Percentiles rank a stretch among this genome's conserved stretches.
Conservation (phyloP, 2,888 invertebrate species). For the Hermodice carunculata region DNA sequence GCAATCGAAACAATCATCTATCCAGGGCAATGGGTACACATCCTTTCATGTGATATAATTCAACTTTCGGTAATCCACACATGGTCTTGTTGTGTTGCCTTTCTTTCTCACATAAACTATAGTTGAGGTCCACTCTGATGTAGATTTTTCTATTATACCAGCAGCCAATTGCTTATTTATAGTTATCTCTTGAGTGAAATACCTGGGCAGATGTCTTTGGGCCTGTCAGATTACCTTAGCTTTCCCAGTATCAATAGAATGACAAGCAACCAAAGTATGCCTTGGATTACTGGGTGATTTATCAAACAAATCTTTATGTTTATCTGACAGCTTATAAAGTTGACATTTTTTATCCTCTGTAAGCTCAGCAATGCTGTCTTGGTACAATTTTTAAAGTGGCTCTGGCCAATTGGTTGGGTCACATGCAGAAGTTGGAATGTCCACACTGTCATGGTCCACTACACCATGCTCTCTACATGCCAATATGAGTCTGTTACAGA, state of each 20-base stretch:
- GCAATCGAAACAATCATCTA: slow-evolving; percentile 20
- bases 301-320: not conserved
- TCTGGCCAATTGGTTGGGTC: no score
- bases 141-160: no score
- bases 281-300: not conserved
- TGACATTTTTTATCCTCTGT: not conserved
- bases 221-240: slow-evolving; percentile 10
- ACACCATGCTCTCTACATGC: not conserved
- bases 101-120: no score
- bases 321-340: not conserved
- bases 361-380: no score
- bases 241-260: no score
- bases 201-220: not conserved
- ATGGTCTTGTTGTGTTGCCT: no score
- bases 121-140: no score
- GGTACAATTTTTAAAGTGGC: no score
- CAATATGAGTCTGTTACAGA: not conserved
- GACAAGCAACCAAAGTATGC: not conserved
- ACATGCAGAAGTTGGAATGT: no score
- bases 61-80: no score
- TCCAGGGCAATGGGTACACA: slow-evolving; percentile 13
- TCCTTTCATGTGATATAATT: slow-evolving; percentile 14
- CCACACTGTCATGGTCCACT: no score
- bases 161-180: not conserved
- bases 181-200: not conserved